A percentile compares a stretch with the other conserved stretches of the same genome.
phyloP scores from a whole-genome alignment of 2,113 vertebrate species.

The Epinephelus lanceolatus region DNA sequence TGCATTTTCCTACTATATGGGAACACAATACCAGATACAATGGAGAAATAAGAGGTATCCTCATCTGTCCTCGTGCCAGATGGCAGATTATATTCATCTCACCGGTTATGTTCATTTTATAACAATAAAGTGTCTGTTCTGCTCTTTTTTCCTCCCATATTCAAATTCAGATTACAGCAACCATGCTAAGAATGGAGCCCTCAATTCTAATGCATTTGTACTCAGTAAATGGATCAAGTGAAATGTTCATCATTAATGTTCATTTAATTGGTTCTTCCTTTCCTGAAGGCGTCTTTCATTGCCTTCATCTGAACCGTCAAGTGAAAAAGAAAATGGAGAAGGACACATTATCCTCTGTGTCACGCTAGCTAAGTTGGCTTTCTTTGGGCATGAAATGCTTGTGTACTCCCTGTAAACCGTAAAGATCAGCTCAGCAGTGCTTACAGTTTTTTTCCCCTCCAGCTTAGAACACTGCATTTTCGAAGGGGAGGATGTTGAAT shows the following conservation, averaged over 20 bases:
- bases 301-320: conserved; percentile 30
- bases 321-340: conserved; percentile 25
- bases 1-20: conserved; percentile 17
- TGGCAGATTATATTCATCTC: conserved; percentile 49
- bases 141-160: not conserved
- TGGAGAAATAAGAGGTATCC: conserved; percentile 19
- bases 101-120: conserved; percentile 33
- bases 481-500: conserved; percentile 65
- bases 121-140: conserved; percentile 29
- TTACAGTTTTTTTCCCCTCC: conserved; percentile 41
- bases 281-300: conserved; percentile 16
- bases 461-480: conserved; percentile 72
- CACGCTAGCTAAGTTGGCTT: conserved; percentile 65
- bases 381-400: conserved; percentile 64
- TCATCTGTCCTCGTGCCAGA: conserved; percentile 47
- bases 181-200: not conserved
- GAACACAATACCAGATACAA: conserved; percentile 1
- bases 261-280: conserved; percentile 18
- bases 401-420: conserved; percentile 75
- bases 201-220: conserved; percentile 7
- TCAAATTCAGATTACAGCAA: conserved; percentile 8
- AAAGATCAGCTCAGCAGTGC: conserved; percentile 72
- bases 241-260: conserved; percentile 31
- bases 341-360: conserved; percentile 67
- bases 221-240: conserved; percentile 35